Evolutionary conservation across 2,888 invertebrate species (phyloP).

Genomic region (Xiphydria camelus): DNA sequence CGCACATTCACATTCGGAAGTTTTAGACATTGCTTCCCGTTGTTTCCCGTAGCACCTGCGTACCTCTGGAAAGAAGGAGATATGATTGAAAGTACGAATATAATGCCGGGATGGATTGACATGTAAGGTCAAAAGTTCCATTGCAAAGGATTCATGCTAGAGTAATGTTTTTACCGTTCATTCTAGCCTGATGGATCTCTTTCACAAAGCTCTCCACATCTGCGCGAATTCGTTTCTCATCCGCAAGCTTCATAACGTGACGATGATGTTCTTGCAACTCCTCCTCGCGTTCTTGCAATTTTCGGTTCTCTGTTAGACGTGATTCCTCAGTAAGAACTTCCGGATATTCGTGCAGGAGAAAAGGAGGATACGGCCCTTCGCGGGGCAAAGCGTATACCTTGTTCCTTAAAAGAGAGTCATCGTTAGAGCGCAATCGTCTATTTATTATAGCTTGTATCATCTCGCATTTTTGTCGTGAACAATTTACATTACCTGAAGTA

Average conservation of each 20-base stretch:
- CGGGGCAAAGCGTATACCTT: conserved; percentile 27
- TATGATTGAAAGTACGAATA: background rate
- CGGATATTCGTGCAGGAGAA: conserved; percentile 45
- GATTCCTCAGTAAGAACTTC: conserved; percentile 40
- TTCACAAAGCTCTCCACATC: conserved; percentile 39
- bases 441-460: too few species aligned
- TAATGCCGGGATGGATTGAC: background rate
- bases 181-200: conserved; percentile 37
- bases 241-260: conserved; percentile 30
- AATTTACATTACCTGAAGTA: conserved; percentile 42
- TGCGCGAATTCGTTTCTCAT: conserved; percentile 35
- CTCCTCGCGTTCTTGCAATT: conserved; percentile 32
- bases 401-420: conserved; percentile 24
- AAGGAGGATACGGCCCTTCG: conserved; percentile 42
- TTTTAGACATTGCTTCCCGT: background rate
- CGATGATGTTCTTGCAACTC: conserved; percentile 25
- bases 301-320: conserved; percentile 24
- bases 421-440: too few species aligned
- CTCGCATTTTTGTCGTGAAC: too few species aligned
- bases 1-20: background rate
- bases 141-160: background rate
- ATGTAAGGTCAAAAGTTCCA: background rate
- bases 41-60: conserved; percentile 39
- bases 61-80: conserved; percentile 34
- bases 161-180: conserved; percentile 34